Evolutionary conservation across 1,140 invertebrate genomes (phyloP).

Genomic region (Dolichoris vasculosae): DNA sequence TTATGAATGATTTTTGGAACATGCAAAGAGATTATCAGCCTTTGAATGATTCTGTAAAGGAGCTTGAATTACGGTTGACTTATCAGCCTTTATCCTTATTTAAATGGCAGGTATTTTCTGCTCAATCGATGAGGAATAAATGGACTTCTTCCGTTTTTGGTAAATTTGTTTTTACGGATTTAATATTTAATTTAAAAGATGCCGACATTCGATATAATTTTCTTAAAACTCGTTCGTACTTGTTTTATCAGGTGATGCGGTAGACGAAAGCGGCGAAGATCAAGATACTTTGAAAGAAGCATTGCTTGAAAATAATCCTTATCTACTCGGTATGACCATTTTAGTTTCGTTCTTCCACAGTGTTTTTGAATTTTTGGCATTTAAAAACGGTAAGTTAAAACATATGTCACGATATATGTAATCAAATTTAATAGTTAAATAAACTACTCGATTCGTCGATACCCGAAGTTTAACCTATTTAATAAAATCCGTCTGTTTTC

Average conservation of each 20-base stretch:
- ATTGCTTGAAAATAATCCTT: constrained; percentile 97
- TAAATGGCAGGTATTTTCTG: constrained; percentile 98
- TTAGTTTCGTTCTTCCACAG: constrained; percentile 96
- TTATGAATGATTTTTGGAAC: constrained; percentile 99
- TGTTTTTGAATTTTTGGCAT: constrained; percentile 98
- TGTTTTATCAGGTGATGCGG: constrained; percentile 62
- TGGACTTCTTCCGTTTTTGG: constrained; percentile 76
- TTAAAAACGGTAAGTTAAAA: constrained; percentile 91
- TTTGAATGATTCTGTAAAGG: constrained; percentile 89
- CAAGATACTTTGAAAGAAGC: constrained; percentile 98
- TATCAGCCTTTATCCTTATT: constrained; percentile 96
- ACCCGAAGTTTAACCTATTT: background rate
- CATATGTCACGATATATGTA: too few relatives aligned
- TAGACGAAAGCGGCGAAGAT: constrained; percentile 90
- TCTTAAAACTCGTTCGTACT: background rate
- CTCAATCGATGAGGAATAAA: constrained; percentile 92
- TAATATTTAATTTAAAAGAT: background rate
- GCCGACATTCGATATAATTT: background rate
- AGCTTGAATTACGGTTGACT: constrained; percentile 85
- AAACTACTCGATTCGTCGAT: too few relatives aligned
- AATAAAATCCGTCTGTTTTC: constrained; percentile 47
- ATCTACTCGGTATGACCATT: constrained; percentile 93
- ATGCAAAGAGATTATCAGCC: constrained; percentile 96
- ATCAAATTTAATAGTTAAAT: too few relatives aligned
- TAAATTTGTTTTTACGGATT: constrained; percentile 55